Percentiles rank a stretch among this genome's conserved stretches.
Evolutionary conservation across 2,888 invertebrate genomes (phyloP).

Genomic region (Molorchus minor): DNA sequence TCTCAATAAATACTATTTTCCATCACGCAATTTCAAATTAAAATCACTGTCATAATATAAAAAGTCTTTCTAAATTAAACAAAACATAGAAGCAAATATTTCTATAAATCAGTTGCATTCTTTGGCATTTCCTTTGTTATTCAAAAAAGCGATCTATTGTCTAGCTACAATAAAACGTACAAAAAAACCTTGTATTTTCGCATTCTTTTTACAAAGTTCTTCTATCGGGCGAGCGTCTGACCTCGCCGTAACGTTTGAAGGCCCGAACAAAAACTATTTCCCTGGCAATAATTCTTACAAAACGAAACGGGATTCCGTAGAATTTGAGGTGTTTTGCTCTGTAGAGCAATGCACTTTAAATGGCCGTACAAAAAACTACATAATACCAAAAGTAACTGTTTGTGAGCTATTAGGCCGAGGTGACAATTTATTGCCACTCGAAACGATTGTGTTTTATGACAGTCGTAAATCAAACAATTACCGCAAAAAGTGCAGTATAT

Average conservation of each 20-base stretch:
- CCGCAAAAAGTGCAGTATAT: constrained; percentile 28
- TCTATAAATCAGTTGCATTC: constrained; percentile 47
- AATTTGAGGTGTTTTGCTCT: constrained; percentile 54
- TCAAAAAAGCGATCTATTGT: constrained; percentile 48
- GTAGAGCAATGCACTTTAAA: constrained; percentile 58
- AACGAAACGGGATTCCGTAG: constrained; percentile 54
- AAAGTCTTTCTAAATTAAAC: too few relatives aligned
- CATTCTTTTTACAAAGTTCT: constrained; percentile 43
- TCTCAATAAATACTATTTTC: too few relatives aligned
- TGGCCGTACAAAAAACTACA: constrained; percentile 49
- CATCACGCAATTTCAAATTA: too few relatives aligned
- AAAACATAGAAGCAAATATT: constrained; percentile 42
- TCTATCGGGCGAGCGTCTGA: constrained; percentile 43
- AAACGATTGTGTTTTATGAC: constrained; percentile 37
- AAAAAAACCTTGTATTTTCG: constrained; percentile 49
- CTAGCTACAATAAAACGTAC: constrained; percentile 47
- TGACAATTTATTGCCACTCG: constrained; percentile 53
- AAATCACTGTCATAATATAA: too few relatives aligned
- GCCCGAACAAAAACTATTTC: constrained; percentile 54
- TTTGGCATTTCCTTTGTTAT: constrained; percentile 45
- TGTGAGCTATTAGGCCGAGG: constrained; percentile 58
- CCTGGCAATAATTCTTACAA: constrained; percentile 56
- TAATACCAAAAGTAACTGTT: constrained; percentile 54
- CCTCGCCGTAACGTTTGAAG: constrained; percentile 46
- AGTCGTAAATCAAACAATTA: constrained; percentile 35